A percentile compares a stretch with the other conserved stretches of the same genome.
Conservation (phyloP, 2,797 vertebrate species). For the Gadopsis marmoratus region DNA sequence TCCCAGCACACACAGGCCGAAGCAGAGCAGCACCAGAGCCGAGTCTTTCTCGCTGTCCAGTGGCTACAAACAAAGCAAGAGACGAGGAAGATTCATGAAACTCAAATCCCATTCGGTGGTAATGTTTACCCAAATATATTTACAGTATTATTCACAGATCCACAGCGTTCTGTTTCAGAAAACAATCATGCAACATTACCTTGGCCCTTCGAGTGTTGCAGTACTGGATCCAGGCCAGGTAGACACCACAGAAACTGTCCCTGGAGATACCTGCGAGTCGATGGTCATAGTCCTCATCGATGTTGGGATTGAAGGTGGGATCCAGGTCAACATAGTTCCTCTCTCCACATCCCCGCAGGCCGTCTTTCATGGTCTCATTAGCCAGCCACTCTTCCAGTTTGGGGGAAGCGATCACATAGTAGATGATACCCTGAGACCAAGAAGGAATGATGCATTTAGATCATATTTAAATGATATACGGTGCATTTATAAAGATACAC, state of each 20-base stretch:
- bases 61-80: conserved; percentile 80
- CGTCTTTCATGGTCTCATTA: conserved; percentile 96
- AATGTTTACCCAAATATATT: background rate
- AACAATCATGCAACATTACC: conserved; percentile 73
- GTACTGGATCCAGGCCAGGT: conserved; percentile 98
- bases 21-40: conserved; percentile 94
- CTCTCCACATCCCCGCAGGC: conserved; percentile 90
- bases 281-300: conserved; percentile 98
- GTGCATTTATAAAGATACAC: background rate
- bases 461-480: background rate
- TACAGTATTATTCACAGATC: background rate
- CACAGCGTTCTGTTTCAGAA: background rate
- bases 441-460: background rate
- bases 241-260: conserved; percentile 96
- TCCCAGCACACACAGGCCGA: conserved; percentile 96
- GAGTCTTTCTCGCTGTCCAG: conserved; percentile 96
- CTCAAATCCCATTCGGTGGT: background rate
- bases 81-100: background rate
- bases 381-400: conserved; percentile 97
- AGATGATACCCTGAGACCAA: conserved; percentile 93
- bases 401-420: conserved; percentile 93
- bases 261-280: conserved; percentile 95
- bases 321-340: conserved; percentile 97
- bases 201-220: conserved; percentile 93
- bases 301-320: conserved; percentile 98